These are phyloP conservation scores for Burhinus bistriatus DNA, from an alignment of 2,113 vertebrate genomes.

Conservation along the genomic window DNA sequence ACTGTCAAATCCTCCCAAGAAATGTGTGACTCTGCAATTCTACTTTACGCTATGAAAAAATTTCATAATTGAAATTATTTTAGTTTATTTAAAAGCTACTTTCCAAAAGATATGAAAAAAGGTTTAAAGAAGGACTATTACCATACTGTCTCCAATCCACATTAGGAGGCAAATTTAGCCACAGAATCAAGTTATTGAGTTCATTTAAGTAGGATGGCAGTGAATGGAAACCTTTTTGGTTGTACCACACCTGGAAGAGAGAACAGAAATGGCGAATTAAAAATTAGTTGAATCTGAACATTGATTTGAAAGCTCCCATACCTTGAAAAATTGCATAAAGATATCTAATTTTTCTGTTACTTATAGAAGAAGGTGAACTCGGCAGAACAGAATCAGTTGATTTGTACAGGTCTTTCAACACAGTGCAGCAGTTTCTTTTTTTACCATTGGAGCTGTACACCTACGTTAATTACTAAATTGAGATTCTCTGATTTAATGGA, in stretches of 20 bases:
- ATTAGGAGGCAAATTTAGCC: conserved; percentile 62
- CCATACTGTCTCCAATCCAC: conserved; percentile 69
- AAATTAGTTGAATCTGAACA: background rate
- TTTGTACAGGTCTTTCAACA: background rate
- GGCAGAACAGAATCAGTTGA: background rate
- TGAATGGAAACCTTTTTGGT: conserved; percentile 73
- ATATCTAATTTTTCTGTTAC: background rate
- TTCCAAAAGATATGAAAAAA: background rate
- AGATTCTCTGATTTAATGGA: background rate
- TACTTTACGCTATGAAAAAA: background rate
- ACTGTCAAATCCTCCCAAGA: background rate
- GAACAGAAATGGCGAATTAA: background rate
- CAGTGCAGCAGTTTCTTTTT: background rate
- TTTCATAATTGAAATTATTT: background rate
- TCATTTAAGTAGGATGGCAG: conserved; percentile 74
- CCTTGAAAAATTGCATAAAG: background rate
- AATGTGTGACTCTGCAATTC: background rate
- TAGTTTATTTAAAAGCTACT: background rate
- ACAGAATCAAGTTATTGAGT: conserved; percentile 76
- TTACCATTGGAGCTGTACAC: background rate
- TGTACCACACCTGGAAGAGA: conserved; percentile 76
- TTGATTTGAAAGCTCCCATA: background rate
- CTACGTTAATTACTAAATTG: background rate
- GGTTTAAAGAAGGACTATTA: conserved; percentile 12
- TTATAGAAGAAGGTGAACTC: background rate